Evolutionary conservation across 2,113 vertebrate species (phyloP), one percentile per base, ranked within the genome.

Genomic region (Setophaga petechia): DNA sequence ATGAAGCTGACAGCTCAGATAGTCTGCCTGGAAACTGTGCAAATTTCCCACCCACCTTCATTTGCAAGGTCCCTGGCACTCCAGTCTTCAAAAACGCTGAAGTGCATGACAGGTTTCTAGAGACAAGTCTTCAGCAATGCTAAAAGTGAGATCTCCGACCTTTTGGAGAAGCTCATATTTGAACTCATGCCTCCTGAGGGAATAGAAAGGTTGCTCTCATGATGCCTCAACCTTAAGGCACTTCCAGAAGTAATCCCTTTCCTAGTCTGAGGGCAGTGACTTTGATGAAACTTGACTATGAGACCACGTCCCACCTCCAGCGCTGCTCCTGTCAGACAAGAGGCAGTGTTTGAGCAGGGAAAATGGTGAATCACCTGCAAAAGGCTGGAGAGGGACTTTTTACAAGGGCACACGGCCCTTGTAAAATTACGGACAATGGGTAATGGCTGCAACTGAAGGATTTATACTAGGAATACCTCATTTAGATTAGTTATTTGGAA

Each of bases 41-140:
- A 93, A 96, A 90, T 93, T 92, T 96, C 72, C 92, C 96, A 93
- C 90, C 93, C 90, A 95, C 93, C 85, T 91, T 95, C 90, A 88
- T 93, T 91, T 95, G 62, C 91, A 95, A 95, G 93, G 93, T 96
- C 93, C 75, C 89, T 89, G 80, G 72, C 83, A 92, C 85, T 82
- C 54, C 65, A 90, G 63, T 76, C 91, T 93, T 95, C 85, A 94
- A 57, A 93, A 96, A 73, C 0, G 33, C 84, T 96, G 63, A 94
- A 78, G 79, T 82, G 62, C 61, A 21, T 77, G 76, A 90, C 90
- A 88, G 62, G 69, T 92, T 96, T 86, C 76, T 71, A 84, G 63
- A 92, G 83, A 91, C 49, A 72, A 92, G 87, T 57, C 84, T 87
- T 86, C 72, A 57, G 83, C 79, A 61, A n/a, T 11, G 30, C 83